Evolutionary conservation across 2,888 invertebrate species (phyloP), one percentile per base, ranked within the genome.

Genomic region (Campopleginae sp.): DNA sequence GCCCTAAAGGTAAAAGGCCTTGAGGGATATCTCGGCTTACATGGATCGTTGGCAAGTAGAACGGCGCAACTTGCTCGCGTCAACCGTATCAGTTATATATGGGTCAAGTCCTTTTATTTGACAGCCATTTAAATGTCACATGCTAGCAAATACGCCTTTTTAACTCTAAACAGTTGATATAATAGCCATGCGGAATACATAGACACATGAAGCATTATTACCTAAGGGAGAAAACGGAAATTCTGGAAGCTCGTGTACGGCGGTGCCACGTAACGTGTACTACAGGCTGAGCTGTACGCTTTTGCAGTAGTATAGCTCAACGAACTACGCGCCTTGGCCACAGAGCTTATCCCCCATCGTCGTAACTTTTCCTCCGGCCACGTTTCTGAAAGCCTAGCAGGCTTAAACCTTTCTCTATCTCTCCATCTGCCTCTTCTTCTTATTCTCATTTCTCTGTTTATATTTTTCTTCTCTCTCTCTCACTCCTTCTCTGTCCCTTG

Each of bases 301-400:
- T 66, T 80, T 38, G 48, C 85, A 85, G 80, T 85, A 51, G 80
- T 82, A 78, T 54, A 74, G 72, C 54, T 82, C 74, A 80, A 74
- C 74, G 85, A 65, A 74, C 72, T 19, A 77, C 12, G 27, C 80
- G 80, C 77, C 82, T 80, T 77, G 54, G 77, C 77, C 82, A 77
- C 77, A 68, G 80, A 80, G 85, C 85, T 86, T 86, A 86, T 86
- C 85, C 80, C 80, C 80, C 80, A 80, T 19, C 77, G 66, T 82
- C 85, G 82, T 86, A 86, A 86, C 82, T 86, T 86, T 82, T 82
- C 82, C 82, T 80, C 85, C 74, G 66, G 82, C 82, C 80, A 82
- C 85, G 82, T 82, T 86, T 82, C 85, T 80, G 77, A 54, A 80
- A 86, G 82, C 85, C 77, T 75, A 71, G 51, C 48, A 74, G 77